Evolutionary conservation across 2,113 vertebrate genomes (phyloP), one percentile per base, ranked within the genome.

Genomic region (Spilogale gracilis): DNA sequence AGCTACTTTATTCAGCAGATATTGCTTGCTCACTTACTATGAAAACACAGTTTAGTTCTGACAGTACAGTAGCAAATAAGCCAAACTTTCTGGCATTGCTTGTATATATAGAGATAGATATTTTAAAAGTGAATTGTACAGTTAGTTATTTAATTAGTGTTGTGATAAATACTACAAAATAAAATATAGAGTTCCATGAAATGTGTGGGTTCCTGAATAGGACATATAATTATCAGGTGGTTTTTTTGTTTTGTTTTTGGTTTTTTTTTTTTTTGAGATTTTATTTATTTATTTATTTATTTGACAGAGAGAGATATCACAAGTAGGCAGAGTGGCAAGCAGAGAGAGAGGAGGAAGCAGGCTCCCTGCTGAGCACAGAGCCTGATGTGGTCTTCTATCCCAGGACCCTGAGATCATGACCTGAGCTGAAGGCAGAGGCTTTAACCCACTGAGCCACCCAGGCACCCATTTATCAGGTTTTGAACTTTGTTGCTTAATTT

Each of bases 401-500:
- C 38, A 38, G 38, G 38, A 38, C 38, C 38, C 38, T 38, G 38
- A 38, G 38, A 38, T 38, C 38, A 38, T 38, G 38, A 38, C 38
- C 38, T 38, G 38, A 38, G 38, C 38, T 38, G 38, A 38, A 38
- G 38, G 38, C 38, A 38, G 38, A 38, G 38, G 38, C 38, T 38
- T 38, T 38, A 38, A 38, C 38, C 38, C 38, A 38, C 38, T 38
- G 38, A 38, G 38, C 38, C 38, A 38, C 38, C 38, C 38, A 38
- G 38, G 38, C 38, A 38, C 38, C 38, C 38, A 38, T 38, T 58
- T 76, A 38, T 89, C 17, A 10, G 6, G 27, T 65, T 65, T 86
- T 86, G 67, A 74, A 63, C 9, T 73, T 90, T 79, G 13, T 67
- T 94, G 38, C 73, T 90, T 90, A 38, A 63, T 94, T 10, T 94